Percentiles rank a stretch among this genome's conserved stretches.
Evolutionary conservation across 2,888 invertebrate species (phyloP).

Genomic region (Yponomeuta malinellus): DNA sequence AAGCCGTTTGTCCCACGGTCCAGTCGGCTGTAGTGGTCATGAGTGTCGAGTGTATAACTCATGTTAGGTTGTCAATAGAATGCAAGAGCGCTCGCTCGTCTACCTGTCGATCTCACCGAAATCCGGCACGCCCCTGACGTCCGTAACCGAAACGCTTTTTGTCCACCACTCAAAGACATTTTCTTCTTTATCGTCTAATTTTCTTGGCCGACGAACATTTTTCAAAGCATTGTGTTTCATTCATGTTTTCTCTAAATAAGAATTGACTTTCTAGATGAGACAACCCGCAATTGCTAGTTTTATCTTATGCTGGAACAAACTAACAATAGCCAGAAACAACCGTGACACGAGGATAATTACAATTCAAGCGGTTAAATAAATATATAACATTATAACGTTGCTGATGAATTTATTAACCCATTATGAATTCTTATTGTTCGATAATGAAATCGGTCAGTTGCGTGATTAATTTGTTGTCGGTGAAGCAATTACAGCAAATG

Average conservation of each 20-base stretch:
- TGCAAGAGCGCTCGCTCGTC: background rate
- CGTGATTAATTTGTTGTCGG: slow-evolving; percentile 63
- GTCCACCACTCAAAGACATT: slow-evolving; percentile 19
- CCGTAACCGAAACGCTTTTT: slow-evolving; percentile 23
- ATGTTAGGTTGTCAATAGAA: slow-evolving; percentile 7
- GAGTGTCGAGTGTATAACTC: slow-evolving; percentile 7
- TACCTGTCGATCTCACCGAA: slow-evolving; percentile 23
- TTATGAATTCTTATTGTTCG: slow-evolving; percentile 48
- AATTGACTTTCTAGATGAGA: background rate
- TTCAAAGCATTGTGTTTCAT: background rate
- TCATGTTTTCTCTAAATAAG: background rate
- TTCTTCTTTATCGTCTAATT: slow-evolving; percentile 20
- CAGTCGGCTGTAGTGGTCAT: slow-evolving; percentile 5
- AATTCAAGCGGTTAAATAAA: background rate
- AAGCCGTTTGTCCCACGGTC: slow-evolving; percentile 5
- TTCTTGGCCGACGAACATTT: slow-evolving; percentile 1
- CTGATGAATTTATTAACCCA: slow-evolving; percentile 27
- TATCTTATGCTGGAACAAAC: background rate
- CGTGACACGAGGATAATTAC: slow-evolving; percentile 12
- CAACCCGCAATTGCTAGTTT: background rate
- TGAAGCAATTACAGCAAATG: slow-evolving; percentile 59
- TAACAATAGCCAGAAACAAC: slow-evolving; percentile 7
- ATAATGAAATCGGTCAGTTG: slow-evolving; percentile 54
- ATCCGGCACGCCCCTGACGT: slow-evolving; percentile 22
- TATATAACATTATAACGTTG: slow-evolving; percentile 5